A percentile compares a stretch with the other conserved stretches of the same genome.
Conservation (phyloP, 2,888 invertebrate species). For the Pandemis heparana region DNA sequence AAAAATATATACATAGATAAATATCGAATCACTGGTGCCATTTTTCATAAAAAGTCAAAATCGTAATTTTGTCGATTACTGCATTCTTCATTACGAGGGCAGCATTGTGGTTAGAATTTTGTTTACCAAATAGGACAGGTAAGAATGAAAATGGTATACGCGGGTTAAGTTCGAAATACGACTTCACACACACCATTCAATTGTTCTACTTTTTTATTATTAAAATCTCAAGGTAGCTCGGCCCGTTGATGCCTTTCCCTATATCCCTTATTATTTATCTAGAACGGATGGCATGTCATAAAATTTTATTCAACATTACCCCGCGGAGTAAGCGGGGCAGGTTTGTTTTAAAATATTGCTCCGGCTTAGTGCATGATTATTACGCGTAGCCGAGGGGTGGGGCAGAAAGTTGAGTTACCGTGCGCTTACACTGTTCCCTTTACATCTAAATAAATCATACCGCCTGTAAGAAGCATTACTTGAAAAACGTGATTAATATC, state of each 20-base stretch:
- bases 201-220: not conserved
- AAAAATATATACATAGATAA: too few relatives aligned
- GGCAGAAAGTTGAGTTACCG: conserved; percentile 25
- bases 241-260: not conserved
- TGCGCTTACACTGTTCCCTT: conserved; percentile 24
- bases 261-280: conserved; percentile 12
- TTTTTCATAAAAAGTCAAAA: too few relatives aligned
- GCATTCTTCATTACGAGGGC: too few relatives aligned
- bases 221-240: not conserved
- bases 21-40: too few relatives aligned
- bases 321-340: conserved; percentile 21
- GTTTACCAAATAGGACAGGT: too few relatives aligned
- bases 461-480: not conserved
- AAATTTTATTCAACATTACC: conserved; percentile 28
- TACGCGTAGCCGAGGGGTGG: conserved; percentile 37
- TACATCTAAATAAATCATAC: conserved; percentile 2
- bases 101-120: too few relatives aligned
- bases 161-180: too few relatives aligned
- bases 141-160: too few relatives aligned
- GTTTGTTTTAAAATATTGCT: conserved; percentile 40
- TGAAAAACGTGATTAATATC: conserved; percentile 8
- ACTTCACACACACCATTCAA: too few relatives aligned
- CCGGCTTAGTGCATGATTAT: conserved; percentile 39
- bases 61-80: too few relatives aligned
- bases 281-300: conserved; percentile 25